Base-by-base conservation (phyloP, 2,113 vertebrate species). In the Nerophis ophidion region DNA sequence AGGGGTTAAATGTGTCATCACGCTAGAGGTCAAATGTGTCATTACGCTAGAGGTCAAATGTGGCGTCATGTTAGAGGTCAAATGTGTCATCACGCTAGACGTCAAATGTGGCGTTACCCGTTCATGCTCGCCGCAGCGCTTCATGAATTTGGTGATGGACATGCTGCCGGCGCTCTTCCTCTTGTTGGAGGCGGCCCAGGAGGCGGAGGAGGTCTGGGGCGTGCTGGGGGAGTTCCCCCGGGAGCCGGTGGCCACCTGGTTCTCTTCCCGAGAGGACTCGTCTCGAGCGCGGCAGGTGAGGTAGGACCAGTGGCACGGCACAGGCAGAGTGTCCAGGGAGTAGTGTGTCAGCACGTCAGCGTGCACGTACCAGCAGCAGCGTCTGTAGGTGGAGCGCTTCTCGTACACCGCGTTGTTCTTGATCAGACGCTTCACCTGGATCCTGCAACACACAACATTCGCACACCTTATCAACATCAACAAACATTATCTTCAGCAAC, bases 111-210 rank as follows among this genome's bases (percentile, higher is more conserved):
- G 26, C 26, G 26, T 6, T 79, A 97, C 94, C 92, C 90, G 92
- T 8, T 84, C 90, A 0, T 86, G 70, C 0, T 84, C 87, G 5
- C 83, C 66, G 16, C 90, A 91, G 54, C 83, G 93, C 77, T 93
- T 98, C 94, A 99, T 97, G 87, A 96, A 99, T 77, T 90, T 94
- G 0, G 92, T 99, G 87, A 99, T 99, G 7, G 91, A 93, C 93
- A 97, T 95, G 86, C 92, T 96, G 6, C 91, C 92, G 0, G 79
- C 48, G 1, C 90, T 81, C 77, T 93, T 98, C 77, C 93, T 91
- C 78, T 96, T 97, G 52, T 76, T 85, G 0, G 90, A 69, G 6
- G 76, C 19, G 0, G 76, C 65, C 1, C 79, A 57, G 0, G 71
- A 60, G 65, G 75, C 61, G 52, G 81, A 80, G 36, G 83, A 76